Evolutionary conservation across 2,113 vertebrate genomes (phyloP), one percentile per base, ranked within the genome.

Genomic region (Ptilorrhoa leucosticta): DNA sequence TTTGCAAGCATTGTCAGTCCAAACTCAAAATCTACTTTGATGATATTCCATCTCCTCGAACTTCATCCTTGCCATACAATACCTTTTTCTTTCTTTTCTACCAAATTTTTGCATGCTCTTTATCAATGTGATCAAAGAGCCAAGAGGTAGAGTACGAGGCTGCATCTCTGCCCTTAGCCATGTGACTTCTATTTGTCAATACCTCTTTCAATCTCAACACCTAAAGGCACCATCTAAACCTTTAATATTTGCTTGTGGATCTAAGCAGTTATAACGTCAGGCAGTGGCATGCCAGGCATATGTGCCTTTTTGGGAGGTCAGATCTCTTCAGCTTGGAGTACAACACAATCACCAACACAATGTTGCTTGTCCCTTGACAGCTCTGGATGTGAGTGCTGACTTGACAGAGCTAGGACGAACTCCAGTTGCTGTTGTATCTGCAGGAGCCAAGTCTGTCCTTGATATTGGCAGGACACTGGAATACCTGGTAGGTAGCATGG

Each of bases 401-500:
- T 96, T 99, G 92, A 99, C 98, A 26, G 99, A 99, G 95, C 97
- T 99, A 17, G 98, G 99, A 72, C 97, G 98, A 92, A 99, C 99
- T 71, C 98, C 99, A 0, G 97, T 99, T 15, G 98, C 98, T 84
- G 99, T 99, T 77, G 93, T 99, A 53, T 99, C 98, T 79, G 98
- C 99, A 83, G 99, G 99, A 42, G 98, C 98, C 57, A 99, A 99
- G 90, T 99, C 99, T 58, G 98, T 99, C 89, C 98, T 99, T 77
- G 99, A 99, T 96, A 98, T 99, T 51, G 98, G 99, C 13, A 98
- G 98, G 90, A 99, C 99, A 20, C 92, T 99, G 90, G 99, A 99
- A 83, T 99, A 98, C 87, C 97, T 99, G 96, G 99, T 99, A 96
- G 96, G 98, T 93, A 50, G 26, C 53, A 22, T 15, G 58, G 76